A percentile compares a stretch with the other conserved stretches of the same genome.
These are phyloP conservation scores for Pandemis heparana DNA, from an alignment of 2,888 invertebrate genomes.

Conservation along the genomic window DNA sequence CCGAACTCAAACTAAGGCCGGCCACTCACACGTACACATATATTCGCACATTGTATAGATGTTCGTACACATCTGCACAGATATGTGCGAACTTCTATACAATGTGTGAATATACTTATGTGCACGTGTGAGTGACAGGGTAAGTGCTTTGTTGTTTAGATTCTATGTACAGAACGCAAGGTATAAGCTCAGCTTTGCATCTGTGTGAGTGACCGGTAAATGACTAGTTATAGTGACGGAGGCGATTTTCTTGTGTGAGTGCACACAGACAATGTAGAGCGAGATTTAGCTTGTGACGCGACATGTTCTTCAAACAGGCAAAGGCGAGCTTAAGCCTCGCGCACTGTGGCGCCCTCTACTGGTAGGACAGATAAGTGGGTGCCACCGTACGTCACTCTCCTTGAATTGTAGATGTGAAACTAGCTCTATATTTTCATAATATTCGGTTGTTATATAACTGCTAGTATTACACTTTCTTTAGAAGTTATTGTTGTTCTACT, in stretches of 20 bases:
- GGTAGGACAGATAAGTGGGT: constrained; percentile 8
- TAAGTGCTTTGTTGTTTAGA: not conserved
- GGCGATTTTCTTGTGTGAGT: not conserved
- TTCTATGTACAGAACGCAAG: not conserved
- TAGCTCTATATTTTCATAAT: constrained; percentile 49
- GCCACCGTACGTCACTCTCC: constrained; percentile 8
- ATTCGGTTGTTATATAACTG: constrained; percentile 49
- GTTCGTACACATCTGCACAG: too few species aligned
- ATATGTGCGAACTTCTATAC: too few species aligned
- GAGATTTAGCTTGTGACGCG: not conserved
- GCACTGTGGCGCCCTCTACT: not conserved
- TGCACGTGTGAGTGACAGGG: too few species aligned
- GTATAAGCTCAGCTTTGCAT: not conserved
- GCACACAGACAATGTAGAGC: not conserved
- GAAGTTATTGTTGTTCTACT: constrained; percentile 63
- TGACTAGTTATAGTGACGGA: not conserved
- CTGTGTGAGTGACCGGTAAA: constrained; percentile 1
- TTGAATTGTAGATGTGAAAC: constrained; percentile 37
- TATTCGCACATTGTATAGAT: too few species aligned
- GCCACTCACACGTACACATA: too few species aligned
- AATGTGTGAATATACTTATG: too few species aligned
- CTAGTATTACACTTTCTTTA: constrained; percentile 66
- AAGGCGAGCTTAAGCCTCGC: not conserved
- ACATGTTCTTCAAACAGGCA: not conserved
- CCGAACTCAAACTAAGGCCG: not conserved